These are phyloP conservation scores for Pampusana beccarii DNA, from an alignment of 2,113 vertebrate species.

Conservation along the genomic window DNA sequence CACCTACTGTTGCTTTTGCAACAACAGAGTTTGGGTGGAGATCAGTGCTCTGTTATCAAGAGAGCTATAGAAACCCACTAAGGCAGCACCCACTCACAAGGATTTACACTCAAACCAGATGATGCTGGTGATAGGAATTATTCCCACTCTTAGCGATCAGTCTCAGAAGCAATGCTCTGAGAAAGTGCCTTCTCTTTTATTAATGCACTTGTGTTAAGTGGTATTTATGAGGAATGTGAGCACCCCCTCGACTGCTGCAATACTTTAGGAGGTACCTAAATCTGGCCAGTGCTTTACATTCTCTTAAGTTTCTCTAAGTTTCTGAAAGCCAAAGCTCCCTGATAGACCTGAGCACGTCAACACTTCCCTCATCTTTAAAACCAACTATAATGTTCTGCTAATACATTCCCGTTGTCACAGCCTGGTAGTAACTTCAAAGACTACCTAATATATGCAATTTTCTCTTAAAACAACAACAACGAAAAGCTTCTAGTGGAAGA, in stretches of 20 bases:
- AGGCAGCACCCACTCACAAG: background rate
- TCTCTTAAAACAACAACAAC: slow-evolving; percentile 1
- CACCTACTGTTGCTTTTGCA: background rate
- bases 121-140: background rate
- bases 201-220: background rate
- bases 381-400: background rate
- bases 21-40: background rate
- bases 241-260: background rate
- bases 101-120: background rate
- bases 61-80: background rate
- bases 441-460: slow-evolving; percentile 47
- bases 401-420: background rate
- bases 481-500: background rate
- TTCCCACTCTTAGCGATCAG: background rate
- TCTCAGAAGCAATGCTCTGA: background rate
- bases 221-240: background rate
- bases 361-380: background rate
- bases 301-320: background rate
- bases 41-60: background rate
- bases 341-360: background rate
- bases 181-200: background rate
- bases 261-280: background rate
- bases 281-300: background rate
- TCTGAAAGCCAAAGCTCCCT: slow-evolving; percentile 2
- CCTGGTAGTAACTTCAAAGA: slow-evolving; percentile 34